These are phyloP conservation scores for Thalassoma bifasciatum DNA, from an alignment of 2,113 vertebrate genomes.

Conservation along the genomic window DNA sequence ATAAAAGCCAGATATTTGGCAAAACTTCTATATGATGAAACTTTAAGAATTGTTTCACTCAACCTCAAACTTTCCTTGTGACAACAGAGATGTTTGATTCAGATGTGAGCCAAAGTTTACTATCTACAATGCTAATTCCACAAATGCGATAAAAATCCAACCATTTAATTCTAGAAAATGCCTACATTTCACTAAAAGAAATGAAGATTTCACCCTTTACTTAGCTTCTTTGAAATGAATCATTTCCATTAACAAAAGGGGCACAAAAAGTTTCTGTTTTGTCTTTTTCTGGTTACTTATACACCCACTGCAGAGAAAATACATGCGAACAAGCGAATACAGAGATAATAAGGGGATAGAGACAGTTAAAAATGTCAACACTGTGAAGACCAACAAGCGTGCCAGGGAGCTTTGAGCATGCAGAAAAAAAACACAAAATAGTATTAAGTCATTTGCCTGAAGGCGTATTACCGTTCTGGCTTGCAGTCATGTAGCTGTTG, in stretches of 20 bases:
- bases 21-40: too few species aligned
- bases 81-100: neutral
- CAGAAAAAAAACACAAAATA: slow-evolving; percentile 36
- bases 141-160: too few species aligned
- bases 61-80: too few species aligned
- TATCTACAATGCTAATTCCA: too few species aligned
- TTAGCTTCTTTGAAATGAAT: too few species aligned
- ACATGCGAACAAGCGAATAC: slow-evolving; percentile 21
- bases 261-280: too few species aligned
- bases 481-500: slow-evolving; percentile 75
- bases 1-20: too few species aligned
- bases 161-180: too few species aligned
- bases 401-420: slow-evolving; percentile 41
- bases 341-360: slow-evolving; percentile 25
- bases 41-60: too few species aligned
- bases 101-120: neutral
- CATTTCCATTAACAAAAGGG: too few species aligned
- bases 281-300: slow-evolving; percentile 21
- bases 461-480: slow-evolving; percentile 70
- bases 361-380: slow-evolving; percentile 57
- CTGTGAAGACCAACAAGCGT: slow-evolving; percentile 41
- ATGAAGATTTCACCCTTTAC: too few species aligned
- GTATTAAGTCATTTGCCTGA: slow-evolving; percentile 72
- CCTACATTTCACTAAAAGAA: too few species aligned
- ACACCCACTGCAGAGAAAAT: slow-evolving; percentile 29